Evolutionary conservation across 2,888 invertebrate genomes (phyloP).

Genomic region (Pristionchus exspectatus): DNA sequence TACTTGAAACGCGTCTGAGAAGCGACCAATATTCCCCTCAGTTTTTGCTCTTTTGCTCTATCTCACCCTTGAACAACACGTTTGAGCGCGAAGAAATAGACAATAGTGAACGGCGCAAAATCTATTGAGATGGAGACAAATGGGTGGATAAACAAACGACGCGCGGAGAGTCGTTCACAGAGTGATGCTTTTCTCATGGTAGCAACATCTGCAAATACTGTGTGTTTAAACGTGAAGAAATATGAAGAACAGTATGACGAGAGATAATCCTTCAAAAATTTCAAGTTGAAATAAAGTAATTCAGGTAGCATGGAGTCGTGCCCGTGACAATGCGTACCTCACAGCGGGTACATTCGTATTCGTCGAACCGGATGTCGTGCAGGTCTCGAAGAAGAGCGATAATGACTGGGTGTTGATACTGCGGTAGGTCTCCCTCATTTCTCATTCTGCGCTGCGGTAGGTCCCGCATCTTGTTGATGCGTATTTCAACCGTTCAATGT

Average conservation of each 20-base stretch:
- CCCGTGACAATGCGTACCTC: slow-evolving; percentile 69
- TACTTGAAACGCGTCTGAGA: neutral
- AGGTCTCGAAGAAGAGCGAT: slow-evolving; percentile 66
- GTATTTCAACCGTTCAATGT: neutral
- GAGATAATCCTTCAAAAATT: neutral
- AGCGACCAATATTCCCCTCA: too few relatives aligned
- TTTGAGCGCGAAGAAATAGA: neutral
- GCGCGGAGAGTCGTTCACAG: neutral
- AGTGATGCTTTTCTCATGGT: neutral
- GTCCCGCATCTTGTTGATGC: too few relatives aligned
- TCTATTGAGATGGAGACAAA: neutral
- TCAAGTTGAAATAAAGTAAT: neutral
- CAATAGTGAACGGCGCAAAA: neutral
- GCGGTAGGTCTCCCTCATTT: slow-evolving; percentile 58
- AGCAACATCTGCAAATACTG: neutral
- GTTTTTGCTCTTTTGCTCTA: too few relatives aligned
- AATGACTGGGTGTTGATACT: slow-evolving; percentile 76
- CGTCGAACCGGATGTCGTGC: slow-evolving; percentile 75
- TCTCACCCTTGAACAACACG: too few relatives aligned
- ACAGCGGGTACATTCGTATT: slow-evolving; percentile 76
- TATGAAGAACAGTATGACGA: neutral
- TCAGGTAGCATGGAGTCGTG: slow-evolving; percentile 53
- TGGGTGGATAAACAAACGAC: neutral
- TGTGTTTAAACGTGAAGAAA: neutral
- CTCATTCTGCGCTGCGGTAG: neutral